Conservation (phyloP, 2,888 invertebrate genomes). For the Eristalis tenax region DNA sequence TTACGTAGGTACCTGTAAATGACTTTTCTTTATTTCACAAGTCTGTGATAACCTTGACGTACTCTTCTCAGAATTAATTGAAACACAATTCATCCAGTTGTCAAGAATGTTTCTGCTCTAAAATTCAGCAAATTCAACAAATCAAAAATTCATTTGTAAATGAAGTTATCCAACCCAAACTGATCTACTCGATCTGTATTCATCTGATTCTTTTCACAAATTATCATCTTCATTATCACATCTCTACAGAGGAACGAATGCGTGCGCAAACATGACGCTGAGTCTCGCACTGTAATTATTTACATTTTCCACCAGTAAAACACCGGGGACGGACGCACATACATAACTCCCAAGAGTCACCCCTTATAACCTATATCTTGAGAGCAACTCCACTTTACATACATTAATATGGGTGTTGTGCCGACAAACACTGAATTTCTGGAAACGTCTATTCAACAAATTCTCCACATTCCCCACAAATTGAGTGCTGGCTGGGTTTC, state of each 20-base stretch:
- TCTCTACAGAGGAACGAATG: neutral
- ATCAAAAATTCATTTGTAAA: too few relatives aligned
- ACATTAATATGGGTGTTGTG: neutral
- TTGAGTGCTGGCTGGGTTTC: neutral
- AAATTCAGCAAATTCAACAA: neutral
- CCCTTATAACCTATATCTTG: neutral
- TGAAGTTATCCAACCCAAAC: neutral
- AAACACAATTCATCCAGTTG: neutral
- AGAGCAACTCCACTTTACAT: neutral
- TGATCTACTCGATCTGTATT: neutral
- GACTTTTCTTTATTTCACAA: too few relatives aligned
- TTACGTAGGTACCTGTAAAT: too few relatives aligned
- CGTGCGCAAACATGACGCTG: neutral
- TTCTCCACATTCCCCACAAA: neutral
- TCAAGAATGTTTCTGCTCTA: neutral
- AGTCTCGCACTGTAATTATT: neutral
- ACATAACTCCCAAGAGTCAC: neutral
- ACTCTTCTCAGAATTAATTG: too few relatives aligned
- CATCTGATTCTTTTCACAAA: neutral
- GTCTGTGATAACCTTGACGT: too few relatives aligned
- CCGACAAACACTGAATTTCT: neutral
- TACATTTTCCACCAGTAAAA: neutral
- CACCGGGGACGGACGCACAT: neutral
- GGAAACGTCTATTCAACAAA: neutral
- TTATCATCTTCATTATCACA: neutral